A percentile compares a stretch with the other conserved stretches of the same genome.
phyloP scores from a whole-genome alignment of 2,888 invertebrate species.

The Arrhopalites spinosus region DNA sequence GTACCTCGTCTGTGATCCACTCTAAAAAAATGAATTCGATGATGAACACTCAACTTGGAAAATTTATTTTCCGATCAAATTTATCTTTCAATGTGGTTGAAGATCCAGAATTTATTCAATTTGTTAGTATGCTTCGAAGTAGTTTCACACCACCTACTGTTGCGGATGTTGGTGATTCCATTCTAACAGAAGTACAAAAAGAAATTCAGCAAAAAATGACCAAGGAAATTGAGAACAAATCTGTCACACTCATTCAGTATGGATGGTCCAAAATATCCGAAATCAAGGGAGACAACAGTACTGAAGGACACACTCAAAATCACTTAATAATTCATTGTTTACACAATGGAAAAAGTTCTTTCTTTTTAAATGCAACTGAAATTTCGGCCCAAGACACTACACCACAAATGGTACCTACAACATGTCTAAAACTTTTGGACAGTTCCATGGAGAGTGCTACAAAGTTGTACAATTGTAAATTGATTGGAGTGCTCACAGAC shows the following conservation, averaged over 20 bases:
- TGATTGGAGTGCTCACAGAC: conserved; percentile 9
- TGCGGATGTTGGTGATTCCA: conserved; percentile 14
- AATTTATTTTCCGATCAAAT: conserved; percentile 36
- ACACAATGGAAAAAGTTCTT: conserved; percentile 16
- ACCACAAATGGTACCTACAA: not conserved
- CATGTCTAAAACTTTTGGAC: not conserved
- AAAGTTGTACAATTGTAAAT: not conserved
- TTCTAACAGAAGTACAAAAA: conserved; percentile 28
- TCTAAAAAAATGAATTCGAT: not conserved
- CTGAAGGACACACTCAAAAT: not conserved
- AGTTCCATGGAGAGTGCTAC: not conserved
- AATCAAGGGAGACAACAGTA: not conserved
- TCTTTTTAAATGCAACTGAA: conserved; percentile 4
- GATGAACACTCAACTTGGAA: conserved; percentile 5
- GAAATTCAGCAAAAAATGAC: conserved; percentile 21
- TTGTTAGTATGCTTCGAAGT: conserved; percentile 10
- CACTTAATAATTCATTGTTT: conserved; percentile 6
- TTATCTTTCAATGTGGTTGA: conserved; percentile 37
- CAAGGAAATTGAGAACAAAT: conserved; percentile 9
- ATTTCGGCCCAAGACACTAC: not conserved
- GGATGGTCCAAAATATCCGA: conserved; percentile 38
- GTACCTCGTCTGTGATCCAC: not conserved
- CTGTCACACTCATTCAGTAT: conserved; percentile 35
- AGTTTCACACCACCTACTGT: conserved; percentile 23
- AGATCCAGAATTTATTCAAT: conserved; percentile 32